Evolutionary conservation across 1,140 invertebrate species (phyloP).

Genomic region (Orius insidiosus): DNA sequence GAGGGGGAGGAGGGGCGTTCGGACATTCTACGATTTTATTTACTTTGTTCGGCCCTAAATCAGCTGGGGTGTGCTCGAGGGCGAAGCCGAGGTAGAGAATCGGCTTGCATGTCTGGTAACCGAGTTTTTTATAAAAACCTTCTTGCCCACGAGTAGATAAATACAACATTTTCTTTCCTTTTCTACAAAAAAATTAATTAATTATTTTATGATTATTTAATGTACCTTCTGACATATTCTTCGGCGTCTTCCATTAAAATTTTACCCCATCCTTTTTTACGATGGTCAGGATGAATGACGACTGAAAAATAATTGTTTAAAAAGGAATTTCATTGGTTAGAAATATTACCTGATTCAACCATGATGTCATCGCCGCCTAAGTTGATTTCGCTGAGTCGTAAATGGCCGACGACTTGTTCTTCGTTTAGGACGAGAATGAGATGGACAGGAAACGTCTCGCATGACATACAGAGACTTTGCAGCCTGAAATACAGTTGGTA

Average conservation of each 20-base stretch:
- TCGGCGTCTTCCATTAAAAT: slow-evolving; percentile 20
- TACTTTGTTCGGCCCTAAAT: slow-evolving; percentile 2
- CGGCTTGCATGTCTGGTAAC: slow-evolving; percentile 23
- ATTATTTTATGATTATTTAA: no score
- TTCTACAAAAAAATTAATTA: slow-evolving; percentile 18
- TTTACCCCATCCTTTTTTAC: slow-evolving; percentile 21
- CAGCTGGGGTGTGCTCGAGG: not conserved
- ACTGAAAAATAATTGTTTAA: slow-evolving; percentile 18
- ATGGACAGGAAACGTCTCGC: slow-evolving; percentile 20
- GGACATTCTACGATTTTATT: slow-evolving; percentile 3
- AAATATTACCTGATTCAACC: slow-evolving; percentile 18
- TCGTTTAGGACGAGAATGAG: slow-evolving; percentile 18
- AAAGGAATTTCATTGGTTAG: not conserved
- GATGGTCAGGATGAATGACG: slow-evolving; percentile 16
- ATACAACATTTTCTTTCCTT: slow-evolving; percentile 21
- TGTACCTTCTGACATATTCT: slow-evolving; percentile 19
- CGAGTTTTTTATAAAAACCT: slow-evolving; percentile 25
- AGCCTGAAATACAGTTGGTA: slow-evolving; percentile 18
- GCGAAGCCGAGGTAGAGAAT: slow-evolving; percentile 20
- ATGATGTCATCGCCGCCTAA: slow-evolving; percentile 17
- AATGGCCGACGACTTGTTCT: slow-evolving; percentile 19
- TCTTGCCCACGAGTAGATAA: slow-evolving; percentile 24
- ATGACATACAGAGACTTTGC: slow-evolving; percentile 19
- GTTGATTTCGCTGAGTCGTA: slow-evolving; percentile 19
- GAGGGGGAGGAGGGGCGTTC: slow-evolving; percentile 13